Evolutionary conservation across 2,113 vertebrate genomes (phyloP).

Genomic region (Heptranchias perlo): DNA sequence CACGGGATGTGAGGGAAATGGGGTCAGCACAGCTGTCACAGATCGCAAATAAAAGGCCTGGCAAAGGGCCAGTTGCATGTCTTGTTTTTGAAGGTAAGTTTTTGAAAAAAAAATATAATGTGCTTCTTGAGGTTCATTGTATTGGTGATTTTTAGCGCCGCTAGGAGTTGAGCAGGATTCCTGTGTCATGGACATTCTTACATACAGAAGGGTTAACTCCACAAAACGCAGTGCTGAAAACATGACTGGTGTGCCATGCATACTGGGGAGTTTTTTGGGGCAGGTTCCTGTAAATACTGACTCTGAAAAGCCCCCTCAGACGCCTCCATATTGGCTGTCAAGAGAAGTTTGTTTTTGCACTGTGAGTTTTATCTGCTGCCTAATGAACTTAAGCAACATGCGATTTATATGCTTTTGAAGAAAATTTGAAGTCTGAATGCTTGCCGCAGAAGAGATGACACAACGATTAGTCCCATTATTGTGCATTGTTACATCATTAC

Average conservation of each 20-base stretch:
- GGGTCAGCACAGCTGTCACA: neutral
- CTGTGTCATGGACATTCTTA: neutral
- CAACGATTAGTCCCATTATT: neutral
- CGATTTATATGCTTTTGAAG: neutral
- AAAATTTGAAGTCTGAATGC: neutral
- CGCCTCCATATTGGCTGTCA: neutral
- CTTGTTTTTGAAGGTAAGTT: neutral
- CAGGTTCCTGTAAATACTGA: neutral
- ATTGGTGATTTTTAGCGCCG: neutral
- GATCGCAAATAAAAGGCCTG: neutral
- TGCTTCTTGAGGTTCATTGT: neutral
- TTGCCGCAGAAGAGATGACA: neutral
- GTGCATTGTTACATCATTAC: neutral
- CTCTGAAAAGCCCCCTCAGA: neutral
- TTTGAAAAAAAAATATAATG: neutral
- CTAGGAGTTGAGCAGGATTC: neutral
- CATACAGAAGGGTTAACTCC: neutral
- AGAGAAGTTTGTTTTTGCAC: neutral
- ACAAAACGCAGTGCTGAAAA: neutral
- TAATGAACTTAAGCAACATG: neutral
- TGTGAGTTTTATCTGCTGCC: neutral
- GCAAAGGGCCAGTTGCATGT: neutral
- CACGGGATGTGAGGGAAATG: neutral
- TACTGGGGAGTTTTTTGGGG: constrained; percentile 5
- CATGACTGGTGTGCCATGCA: neutral